These are phyloP conservation scores for Aphelenchoides bicaudatus DNA, from an alignment of 2,888 invertebrate genomes.

Conservation along the genomic window DNA sequence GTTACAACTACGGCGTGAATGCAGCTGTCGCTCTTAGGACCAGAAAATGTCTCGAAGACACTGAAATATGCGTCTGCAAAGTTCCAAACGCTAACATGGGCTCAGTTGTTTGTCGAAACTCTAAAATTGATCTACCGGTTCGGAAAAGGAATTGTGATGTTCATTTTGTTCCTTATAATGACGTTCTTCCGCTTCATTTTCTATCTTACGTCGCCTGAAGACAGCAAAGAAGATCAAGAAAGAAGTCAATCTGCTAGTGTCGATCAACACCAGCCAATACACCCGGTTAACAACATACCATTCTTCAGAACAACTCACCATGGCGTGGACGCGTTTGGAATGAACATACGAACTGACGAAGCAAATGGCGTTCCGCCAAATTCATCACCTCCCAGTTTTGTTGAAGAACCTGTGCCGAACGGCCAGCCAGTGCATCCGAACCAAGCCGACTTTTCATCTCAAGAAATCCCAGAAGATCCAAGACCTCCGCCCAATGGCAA, in stretches of 20 bases:
- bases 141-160: slow-evolving; percentile 33
- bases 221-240: slow-evolving; percentile 36
- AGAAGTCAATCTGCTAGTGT: neutral
- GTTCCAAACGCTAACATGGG: slow-evolving; percentile 54
- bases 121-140: slow-evolving; percentile 36
- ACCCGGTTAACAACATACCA: slow-evolving; percentile 15
- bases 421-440: slow-evolving; percentile 19
- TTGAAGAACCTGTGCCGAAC: slow-evolving; percentile 24
- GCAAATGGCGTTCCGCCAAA: slow-evolving; percentile 33
- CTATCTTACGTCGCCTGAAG: slow-evolving; percentile 50
- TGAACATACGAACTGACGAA: slow-evolving; percentile 42
- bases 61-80: slow-evolving; percentile 34
- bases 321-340: slow-evolving; percentile 54
- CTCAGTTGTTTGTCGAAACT: slow-evolving; percentile 46
- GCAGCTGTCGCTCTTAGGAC: slow-evolving; percentile 53
- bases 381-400: slow-evolving; percentile 26
- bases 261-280: slow-evolving; percentile 14
- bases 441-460: neutral
- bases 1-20: slow-evolving; percentile 51
- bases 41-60: slow-evolving; percentile 46
- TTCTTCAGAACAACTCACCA: slow-evolving; percentile 17
- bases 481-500: slow-evolving; percentile 8
- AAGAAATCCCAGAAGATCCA: slow-evolving; percentile 19
- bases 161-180: slow-evolving; percentile 28
- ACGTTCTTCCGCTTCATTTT: slow-evolving; percentile 51